A percentile compares a stretch with the other conserved stretches of the same genome.
These are phyloP conservation scores for Siniperca undulata DNA, from an alignment of 2,797 vertebrate genomes.

Conservation along the genomic window DNA sequence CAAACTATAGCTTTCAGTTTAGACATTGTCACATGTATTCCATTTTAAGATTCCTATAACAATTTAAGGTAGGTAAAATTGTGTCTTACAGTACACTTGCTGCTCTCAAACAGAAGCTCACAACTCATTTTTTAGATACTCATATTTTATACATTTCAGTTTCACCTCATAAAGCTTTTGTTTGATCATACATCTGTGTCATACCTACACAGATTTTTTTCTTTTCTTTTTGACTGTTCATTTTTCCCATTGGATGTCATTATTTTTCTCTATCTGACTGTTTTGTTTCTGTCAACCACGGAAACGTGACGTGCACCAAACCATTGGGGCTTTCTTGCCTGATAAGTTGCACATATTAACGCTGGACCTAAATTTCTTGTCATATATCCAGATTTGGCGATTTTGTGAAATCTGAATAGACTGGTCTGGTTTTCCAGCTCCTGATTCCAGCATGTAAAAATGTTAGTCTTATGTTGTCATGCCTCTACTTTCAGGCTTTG, in stretches of 20 bases:
- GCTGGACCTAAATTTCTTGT: conserved; percentile 42
- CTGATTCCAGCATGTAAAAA: conserved; percentile 55
- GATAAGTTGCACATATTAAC: conserved; percentile 26
- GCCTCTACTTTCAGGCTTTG: conserved; percentile 86
- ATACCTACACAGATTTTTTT: background rate
- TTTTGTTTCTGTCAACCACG: conserved; percentile 21
- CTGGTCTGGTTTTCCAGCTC: conserved; percentile 42
- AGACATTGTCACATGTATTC: background rate
- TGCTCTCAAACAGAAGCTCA: background rate
- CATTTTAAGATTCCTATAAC: background rate
- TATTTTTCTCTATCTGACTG: conserved; percentile 17
- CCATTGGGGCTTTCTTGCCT: conserved; percentile 63
- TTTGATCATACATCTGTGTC: background rate
- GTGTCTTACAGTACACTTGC: background rate
- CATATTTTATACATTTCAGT: background rate
- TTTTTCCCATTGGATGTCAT: conserved; percentile 16
- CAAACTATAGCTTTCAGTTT: background rate
- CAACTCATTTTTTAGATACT: background rate
- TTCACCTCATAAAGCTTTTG: background rate
- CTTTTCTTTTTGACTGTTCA: background rate
- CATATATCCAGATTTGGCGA: conserved; percentile 46
- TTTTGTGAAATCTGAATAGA: conserved; percentile 26
- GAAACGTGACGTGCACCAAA: conserved; percentile 61
- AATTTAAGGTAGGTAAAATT: background rate
- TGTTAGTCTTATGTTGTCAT: conserved; percentile 69